Conservation (phyloP, 2,888 invertebrate species). For the Cabera pusaria region DNA sequence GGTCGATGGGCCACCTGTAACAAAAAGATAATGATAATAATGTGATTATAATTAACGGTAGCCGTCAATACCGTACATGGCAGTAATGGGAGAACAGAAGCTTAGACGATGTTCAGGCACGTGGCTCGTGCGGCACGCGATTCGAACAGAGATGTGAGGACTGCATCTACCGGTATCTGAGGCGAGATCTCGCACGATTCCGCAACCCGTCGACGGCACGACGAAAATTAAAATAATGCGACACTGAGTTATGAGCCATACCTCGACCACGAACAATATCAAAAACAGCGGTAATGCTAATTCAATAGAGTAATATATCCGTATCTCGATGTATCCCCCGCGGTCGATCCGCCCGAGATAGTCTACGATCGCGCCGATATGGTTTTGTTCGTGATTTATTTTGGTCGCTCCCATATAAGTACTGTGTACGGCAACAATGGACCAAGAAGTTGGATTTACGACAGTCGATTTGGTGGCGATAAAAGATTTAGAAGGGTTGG, state of each 20-base stretch:
- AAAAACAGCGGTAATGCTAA: conserved; percentile 77
- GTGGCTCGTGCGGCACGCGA: conserved; percentile 48
- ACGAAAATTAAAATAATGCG: conserved; percentile 68
- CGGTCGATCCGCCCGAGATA: conserved; percentile 65
- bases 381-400: conserved; percentile 81
- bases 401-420: conserved; percentile 79
- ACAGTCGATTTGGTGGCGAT: conserved; percentile 78
- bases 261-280: conserved; percentile 52
- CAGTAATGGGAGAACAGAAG: conserved; percentile 35
- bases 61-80: conserved; percentile 15
- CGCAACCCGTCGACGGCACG: conserved; percentile 48
- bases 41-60: conserved; percentile 43
- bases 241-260: conserved; percentile 63
- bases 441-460: conserved; percentile 69
- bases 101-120: conserved; percentile 43
- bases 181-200: conserved; percentile 68
- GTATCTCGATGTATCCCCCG: conserved; percentile 65
- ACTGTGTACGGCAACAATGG: conserved; percentile 75
- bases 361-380: conserved; percentile 77
- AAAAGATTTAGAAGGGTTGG: conserved; percentile 62
- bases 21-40: conserved; percentile 50
- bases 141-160: conserved; percentile 55
- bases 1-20: conserved; percentile 69
- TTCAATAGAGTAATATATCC: conserved; percentile 77
- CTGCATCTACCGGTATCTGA: conserved; percentile 60